Conservation (phyloP, 2,113 vertebrate genomes). For the Apeltes quadracus region DNA sequence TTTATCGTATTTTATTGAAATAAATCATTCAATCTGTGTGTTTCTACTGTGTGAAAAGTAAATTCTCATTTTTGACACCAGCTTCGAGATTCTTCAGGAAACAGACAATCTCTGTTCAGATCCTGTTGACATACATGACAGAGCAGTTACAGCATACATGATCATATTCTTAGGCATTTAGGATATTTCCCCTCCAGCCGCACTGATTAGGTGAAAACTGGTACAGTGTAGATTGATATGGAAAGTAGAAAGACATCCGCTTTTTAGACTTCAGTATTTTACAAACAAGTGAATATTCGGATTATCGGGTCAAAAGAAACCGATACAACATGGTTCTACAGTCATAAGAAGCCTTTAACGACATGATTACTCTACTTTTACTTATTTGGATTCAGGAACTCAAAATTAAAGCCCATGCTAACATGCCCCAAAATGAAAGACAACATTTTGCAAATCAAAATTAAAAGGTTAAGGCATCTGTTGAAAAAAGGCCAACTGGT, state of each 20-base stretch:
- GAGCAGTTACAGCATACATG: conserved; percentile 58
- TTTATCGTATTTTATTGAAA: conserved; percentile 84
- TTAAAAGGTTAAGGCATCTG: conserved; percentile 74
- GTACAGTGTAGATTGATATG: conserved; percentile 39
- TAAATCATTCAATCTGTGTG: conserved; percentile 78
- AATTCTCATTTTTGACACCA: conserved; percentile 62
- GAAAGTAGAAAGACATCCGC: conserved; percentile 58
- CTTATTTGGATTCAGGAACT: conserved; percentile 41
- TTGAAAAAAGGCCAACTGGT: conserved; percentile 39
- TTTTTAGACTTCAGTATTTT: conserved; percentile 46
- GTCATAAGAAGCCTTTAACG: conserved; percentile 49
- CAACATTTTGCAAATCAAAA: conserved; percentile 40
- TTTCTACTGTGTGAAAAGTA: conserved; percentile 69
- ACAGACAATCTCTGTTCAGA: conserved; percentile 27
- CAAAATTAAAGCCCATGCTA: conserved; percentile 48
- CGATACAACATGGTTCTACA: conserved; percentile 34
- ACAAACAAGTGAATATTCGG: conserved; percentile 42
- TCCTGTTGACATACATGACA: conserved; percentile 21
- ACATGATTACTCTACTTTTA: conserved; percentile 53
- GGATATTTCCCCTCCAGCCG: conserved; percentile 26
- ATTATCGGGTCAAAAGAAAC: conserved; percentile 41
- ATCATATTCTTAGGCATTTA: conserved; percentile 40
- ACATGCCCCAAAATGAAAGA: conserved; percentile 46
- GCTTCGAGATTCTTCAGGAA: conserved; percentile 36
- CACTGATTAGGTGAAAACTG: conserved; percentile 22